phyloP scores from a whole-genome alignment of 2,113 vertebrate genomes.

The Mesocricetus auratus region DNA sequence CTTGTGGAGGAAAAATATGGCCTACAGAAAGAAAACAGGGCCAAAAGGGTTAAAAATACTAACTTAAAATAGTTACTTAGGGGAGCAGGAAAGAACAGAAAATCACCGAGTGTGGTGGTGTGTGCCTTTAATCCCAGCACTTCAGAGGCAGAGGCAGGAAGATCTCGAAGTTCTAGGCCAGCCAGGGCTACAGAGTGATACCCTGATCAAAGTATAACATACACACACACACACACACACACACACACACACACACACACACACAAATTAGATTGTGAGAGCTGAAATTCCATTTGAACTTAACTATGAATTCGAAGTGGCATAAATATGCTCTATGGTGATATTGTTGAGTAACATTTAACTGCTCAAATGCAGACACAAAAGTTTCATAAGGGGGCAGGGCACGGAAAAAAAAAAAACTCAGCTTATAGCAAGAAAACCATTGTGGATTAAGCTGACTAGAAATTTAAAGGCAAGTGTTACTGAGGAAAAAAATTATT shows the following conservation, averaged over 20 bases:
- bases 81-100: slow-evolving; percentile 5
- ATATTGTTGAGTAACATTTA: slow-evolving; percentile 1
- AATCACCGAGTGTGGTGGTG: not conserved
- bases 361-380: slow-evolving; percentile 17
- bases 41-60: not conserved
- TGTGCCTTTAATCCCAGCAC: not conserved
- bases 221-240: not conserved
- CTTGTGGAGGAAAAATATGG: not conserved
- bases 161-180: not conserved
- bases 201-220: not conserved
- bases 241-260: not conserved
- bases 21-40: not conserved
- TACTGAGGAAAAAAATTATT: not conserved
- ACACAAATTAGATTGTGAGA: not conserved
- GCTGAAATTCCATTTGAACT: not conserved
- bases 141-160: not conserved
- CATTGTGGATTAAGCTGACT: not conserved
- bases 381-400: slow-evolving; percentile 1
- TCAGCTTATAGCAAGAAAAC: slow-evolving; percentile 9
- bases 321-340: slow-evolving; percentile 10
- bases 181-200: not conserved
- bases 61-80: slow-evolving; percentile 52
- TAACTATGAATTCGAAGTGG: not conserved
- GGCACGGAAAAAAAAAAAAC: slow-evolving; percentile 31
- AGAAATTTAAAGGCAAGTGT: not conserved